Percentiles rank a stretch among this genome's conserved stretches.
Conservation (phyloP, 2,113 vertebrate genomes). For the Grus americana region DNA sequence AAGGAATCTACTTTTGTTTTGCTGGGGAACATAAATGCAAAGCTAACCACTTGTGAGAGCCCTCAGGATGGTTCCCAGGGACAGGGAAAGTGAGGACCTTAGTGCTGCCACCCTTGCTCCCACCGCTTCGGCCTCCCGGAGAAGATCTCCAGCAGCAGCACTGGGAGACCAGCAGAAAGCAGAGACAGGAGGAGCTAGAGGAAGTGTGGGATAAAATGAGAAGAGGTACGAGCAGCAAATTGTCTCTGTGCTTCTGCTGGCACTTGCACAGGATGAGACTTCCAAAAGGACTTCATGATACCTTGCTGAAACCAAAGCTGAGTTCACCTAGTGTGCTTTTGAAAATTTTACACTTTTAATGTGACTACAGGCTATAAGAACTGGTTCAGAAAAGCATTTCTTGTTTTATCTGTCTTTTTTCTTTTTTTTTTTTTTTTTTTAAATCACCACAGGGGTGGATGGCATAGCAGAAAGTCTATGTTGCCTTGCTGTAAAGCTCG, state of each 20-base stretch:
- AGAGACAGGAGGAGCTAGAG: neutral
- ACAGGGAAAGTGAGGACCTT: neutral
- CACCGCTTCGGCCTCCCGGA: rapidly evolving
- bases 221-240: neutral
- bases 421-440: neutral
- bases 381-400: neutral
- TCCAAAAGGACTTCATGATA: neutral
- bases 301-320: neutral
- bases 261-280: neutral
- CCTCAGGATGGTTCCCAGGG: neutral
- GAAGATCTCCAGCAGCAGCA: neutral
- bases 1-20: neutral
- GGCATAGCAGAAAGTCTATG: neutral
- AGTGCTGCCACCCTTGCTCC: neutral
- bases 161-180: neutral
- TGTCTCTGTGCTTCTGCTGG: neutral
- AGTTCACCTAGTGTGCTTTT: neutral
- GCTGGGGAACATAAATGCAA: neutral
- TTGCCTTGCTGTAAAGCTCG: neutral
- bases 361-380: neutral
- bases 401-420: neutral
- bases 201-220: neutral
- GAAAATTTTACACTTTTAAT: neutral
- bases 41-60: neutral
- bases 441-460: neutral